Percentiles rank a stretch among this genome's conserved stretches.
These are phyloP conservation scores for Heliothis subflexa DNA, from an alignment of 1,140 invertebrate species.

Conservation along the genomic window DNA sequence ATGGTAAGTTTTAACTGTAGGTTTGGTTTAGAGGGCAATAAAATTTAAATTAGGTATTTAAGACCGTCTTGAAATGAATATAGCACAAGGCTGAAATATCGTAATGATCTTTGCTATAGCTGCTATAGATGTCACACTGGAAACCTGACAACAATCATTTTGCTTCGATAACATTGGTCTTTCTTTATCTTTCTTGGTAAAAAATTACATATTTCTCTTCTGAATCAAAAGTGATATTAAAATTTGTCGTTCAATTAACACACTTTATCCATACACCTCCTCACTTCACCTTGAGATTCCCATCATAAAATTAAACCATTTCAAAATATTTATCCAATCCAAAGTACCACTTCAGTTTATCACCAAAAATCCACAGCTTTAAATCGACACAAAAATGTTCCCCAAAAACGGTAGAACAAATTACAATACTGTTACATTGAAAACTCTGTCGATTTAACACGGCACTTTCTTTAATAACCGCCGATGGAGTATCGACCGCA, in stretches of 20 bases:
- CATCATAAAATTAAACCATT: neutral
- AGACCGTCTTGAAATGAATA: neutral
- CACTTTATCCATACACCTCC: no score
- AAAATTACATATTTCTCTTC: no score
- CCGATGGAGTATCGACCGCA: constrained; percentile 60
- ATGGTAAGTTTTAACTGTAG: constrained; percentile 9
- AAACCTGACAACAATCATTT: no score
- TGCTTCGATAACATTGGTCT: no score
- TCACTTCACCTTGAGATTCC: neutral
- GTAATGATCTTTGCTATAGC: neutral
- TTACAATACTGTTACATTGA: constrained; percentile 39
- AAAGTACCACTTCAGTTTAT: neutral
- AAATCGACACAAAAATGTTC: constrained; percentile 6
- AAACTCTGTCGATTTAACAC: constrained; percentile 36
- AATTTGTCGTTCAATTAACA: no score
- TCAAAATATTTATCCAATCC: neutral
- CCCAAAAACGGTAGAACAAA: constrained; percentile 42
- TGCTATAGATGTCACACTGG: no score
- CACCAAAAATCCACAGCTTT: neutral
- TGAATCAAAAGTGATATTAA: no score
- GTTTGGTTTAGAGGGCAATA: constrained; percentile 18
- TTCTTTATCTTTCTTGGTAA: no score
- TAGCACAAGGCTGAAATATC: neutral
- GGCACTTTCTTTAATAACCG: constrained; percentile 39
- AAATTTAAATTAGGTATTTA: constrained; percentile 2